Base-by-base conservation (phyloP, 2,113 vertebrate genomes). In the Protobothrops flavoviridis region DNA sequence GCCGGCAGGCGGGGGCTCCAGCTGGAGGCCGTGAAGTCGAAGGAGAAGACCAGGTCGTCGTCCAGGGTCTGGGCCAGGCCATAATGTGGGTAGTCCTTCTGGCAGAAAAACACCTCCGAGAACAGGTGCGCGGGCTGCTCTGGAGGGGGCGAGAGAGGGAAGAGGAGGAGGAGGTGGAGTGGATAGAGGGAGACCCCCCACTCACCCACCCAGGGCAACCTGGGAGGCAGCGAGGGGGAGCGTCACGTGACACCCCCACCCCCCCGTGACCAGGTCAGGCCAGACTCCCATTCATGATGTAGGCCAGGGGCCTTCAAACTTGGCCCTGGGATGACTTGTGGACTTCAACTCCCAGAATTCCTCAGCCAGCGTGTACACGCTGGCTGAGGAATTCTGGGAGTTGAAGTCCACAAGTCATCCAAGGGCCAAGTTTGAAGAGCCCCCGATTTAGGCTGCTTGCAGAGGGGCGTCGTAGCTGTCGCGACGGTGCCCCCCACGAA, bases 21-120 rank as follows among this genome's bases (percentile, higher is more conserved):
- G 20, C 29, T 69, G 29, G 29, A 69, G 29, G n/a, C 33, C 1
- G 39, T 53, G 57, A 97, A 97, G 93, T 97, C 23, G 0, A 96
- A 97, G 87, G 87, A 91, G 95, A 97, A 97, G n/a, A 97, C 96
- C 91, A 88, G 94, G 48, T 97, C 96, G 0, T 91, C 88, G 0
- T 96, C 94, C 0, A 96, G 97, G 11, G 92, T 13, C 59, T 97
- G 97, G 0, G 93, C 93, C 39, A 97, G 95, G 39, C 93, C 96
- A 0, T 93, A 0, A 0, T 0, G 1, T 2, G 96, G 96, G 4
- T 0, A 53, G 29, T 87, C 81, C 0, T 64, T 1, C 91, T 97
- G 97, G 89, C 97, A 97, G 85, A 95, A 97, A 5, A 97, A 5
- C 0, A 97, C 96, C 85, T 96, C 94, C 15, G 93, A 92, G 12